Evolutionary conservation across 2,888 invertebrate species (phyloP).

Genomic region (Eupithecia centaureata): DNA sequence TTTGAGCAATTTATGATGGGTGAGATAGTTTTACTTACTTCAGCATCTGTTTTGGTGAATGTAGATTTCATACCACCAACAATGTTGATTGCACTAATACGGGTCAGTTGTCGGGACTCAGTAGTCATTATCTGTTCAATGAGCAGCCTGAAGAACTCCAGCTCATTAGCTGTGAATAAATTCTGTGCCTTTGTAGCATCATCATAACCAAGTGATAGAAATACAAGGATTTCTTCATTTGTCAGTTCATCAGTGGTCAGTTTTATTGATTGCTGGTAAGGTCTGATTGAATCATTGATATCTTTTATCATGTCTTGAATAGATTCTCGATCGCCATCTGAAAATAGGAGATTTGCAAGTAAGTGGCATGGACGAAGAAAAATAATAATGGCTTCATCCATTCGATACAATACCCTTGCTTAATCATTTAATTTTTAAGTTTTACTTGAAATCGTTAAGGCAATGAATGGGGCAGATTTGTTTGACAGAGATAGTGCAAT

Average conservation of each 20-base stretch:
- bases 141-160: conserved; percentile 72
- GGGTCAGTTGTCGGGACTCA: conserved; percentile 68
- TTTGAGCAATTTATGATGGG: no score
- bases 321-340: conserved; percentile 53
- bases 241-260: conserved; percentile 68
- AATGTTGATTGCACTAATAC: conserved; percentile 70
- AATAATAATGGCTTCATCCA: background rate
- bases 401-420: no score
- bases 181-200: conserved; percentile 72
- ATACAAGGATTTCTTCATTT: conserved; percentile 67
- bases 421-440: background rate
- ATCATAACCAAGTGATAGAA: conserved; percentile 69
- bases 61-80: conserved; percentile 65
- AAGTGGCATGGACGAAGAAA: background rate
- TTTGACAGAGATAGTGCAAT: no score
- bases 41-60: conserved; percentile 70
- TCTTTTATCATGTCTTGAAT: conserved; percentile 61
- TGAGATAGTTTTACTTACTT: conserved; percentile 57
- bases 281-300: conserved; percentile 68
- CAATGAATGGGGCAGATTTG: no score
- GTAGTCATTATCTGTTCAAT: conserved; percentile 73
- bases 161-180: conserved; percentile 63
- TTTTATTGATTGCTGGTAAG: conserved; percentile 69
- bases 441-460: no score
- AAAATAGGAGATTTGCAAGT: conserved; percentile 17